Base-by-base conservation (phyloP, 1,140 invertebrate genomes). In the Eriocheir sinensis region DNA sequence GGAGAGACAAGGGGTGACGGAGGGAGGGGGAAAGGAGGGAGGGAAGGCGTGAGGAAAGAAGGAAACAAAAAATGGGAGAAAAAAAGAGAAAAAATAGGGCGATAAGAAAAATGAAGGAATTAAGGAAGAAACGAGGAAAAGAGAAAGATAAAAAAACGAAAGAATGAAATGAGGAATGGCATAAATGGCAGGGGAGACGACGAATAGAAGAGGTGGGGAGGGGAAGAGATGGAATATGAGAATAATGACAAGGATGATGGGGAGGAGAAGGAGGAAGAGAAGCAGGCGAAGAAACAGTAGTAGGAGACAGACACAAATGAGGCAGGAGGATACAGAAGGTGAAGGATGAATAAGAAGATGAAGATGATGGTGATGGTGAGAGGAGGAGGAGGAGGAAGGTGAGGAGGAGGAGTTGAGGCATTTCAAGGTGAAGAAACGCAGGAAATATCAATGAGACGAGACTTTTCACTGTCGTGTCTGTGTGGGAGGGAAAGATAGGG, bases 11-110 rank as follows among this genome's bases (percentile, higher is more conserved):
- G 30, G 81, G 30, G 81, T 21, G 81, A 83, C 15, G 30, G 81
- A 83, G 81, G 30, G 81, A 83, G 81, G 30, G 81, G 30, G 81
- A 83, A n/a, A 83, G 81, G 30, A n/a, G 30, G 81, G 30, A n/a
- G 30, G 81, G 30, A n/a, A 83, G 81, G 30, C 15, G 30, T 12
- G 30, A n/a, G 30, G 81, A 83, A n/a, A 83, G 60, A 72, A 6
- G 34, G 80, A 27, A n/a, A 15, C 12, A 72, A n/a, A n/a, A 72
- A 72, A 72, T 72, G 60, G 60, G n/a, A n/a, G 60, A n/a, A n/a
- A n/a, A n/a, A n/a, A 21, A 53, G 48, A 53, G 9, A 53, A 53
- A 15, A 48, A 4, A 48, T 15, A 48, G 44, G 44, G 15, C 44
- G 4, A 15, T 72, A 15, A 72, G 12, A n/a, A 72, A n/a, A 72